These are phyloP conservation scores for Cavia porcellus DNA, from an alignment of 2,113 vertebrate genomes.

Conservation along the genomic window DNA sequence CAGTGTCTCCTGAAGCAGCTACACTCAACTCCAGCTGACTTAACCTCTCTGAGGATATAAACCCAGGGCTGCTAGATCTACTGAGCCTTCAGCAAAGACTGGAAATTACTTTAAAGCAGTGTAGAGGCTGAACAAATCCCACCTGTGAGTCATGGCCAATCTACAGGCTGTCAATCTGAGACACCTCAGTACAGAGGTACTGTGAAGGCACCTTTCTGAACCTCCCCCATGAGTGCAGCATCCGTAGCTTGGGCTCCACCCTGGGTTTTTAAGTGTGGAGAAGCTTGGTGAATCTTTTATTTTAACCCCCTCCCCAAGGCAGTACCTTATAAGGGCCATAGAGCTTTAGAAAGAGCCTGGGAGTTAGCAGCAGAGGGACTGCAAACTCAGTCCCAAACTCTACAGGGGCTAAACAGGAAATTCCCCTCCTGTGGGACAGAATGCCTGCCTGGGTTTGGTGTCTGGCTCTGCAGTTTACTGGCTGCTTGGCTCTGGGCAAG, in stretches of 20 bases:
- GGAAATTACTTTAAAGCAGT: neutral
- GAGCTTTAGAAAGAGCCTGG: neutral
- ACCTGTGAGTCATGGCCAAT: neutral
- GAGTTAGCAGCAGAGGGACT: neutral
- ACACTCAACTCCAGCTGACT: neutral
- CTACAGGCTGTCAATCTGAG: neutral
- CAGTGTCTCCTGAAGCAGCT: neutral
- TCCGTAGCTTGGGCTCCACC: neutral
- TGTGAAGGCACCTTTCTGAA: neutral
- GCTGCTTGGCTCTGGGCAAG: neutral
- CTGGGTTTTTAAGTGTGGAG: neutral
- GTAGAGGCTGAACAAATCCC: neutral
- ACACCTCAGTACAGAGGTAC: neutral
- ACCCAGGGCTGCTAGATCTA: neutral
- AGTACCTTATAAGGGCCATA: neutral
- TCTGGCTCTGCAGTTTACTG: neutral
- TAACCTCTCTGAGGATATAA: neutral
- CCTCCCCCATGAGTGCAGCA: neutral
- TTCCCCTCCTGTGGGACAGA: neutral
- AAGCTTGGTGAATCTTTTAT: neutral
- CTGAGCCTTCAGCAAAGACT: constrained; percentile 20
- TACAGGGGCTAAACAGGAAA: neutral
- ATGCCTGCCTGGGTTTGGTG: neutral
- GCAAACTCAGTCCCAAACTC: neutral
- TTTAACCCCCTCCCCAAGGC: neutral